Conservation (phyloP, 2,797 vertebrate genomes). For the Dicrostonyx torquatus region DNA sequence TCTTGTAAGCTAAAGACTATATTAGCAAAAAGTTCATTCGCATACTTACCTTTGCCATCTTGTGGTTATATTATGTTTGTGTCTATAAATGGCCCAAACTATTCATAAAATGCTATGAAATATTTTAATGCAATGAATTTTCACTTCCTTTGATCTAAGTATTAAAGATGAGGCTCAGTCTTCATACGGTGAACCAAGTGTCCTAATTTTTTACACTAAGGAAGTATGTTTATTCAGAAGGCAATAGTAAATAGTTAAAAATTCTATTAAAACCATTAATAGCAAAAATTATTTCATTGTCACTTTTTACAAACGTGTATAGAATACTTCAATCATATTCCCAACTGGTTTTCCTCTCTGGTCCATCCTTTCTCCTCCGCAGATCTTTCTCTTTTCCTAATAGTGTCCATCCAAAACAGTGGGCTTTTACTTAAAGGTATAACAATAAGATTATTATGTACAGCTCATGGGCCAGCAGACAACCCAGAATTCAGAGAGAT, state of each 20-base stretch:
- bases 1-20: neutral
- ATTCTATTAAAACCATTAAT: neutral
- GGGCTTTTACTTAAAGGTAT: neutral
- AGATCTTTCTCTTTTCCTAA: neutral
- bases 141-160: neutral
- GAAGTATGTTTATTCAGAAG: neutral
- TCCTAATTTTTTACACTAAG: neutral
- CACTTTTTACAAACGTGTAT: neutral
- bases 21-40: neutral
- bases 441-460: neutral
- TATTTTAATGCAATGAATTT: neutral
- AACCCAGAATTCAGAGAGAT: neutral
- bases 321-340: neutral
- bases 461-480: neutral
- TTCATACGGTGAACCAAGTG: neutral
- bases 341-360: neutral
- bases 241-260: neutral
- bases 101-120: neutral
- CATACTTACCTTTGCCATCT: neutral
- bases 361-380: neutral
- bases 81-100: neutral
- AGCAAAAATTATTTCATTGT: neutral
- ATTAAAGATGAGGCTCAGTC: neutral
- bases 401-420: neutral
- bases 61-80: neutral